phyloP scores from a whole-genome alignment of 2,113 vertebrate genomes.

The Phalacrocorax pelagicus region DNA sequence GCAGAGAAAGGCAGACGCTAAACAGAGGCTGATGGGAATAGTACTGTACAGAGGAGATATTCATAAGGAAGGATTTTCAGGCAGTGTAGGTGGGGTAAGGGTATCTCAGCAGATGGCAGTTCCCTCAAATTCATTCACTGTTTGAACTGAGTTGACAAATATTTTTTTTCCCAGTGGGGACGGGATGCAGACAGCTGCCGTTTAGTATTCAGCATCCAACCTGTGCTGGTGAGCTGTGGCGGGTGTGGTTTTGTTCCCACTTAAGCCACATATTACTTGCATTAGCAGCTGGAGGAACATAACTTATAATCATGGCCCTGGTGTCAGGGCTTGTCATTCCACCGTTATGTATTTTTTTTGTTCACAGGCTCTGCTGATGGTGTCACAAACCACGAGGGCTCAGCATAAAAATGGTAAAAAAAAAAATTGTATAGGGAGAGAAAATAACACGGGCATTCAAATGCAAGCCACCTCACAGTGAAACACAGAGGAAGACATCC shows the following conservation, averaged over 20 bases:
- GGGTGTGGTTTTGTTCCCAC: neutral
- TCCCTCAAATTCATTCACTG: conserved; percentile 6
- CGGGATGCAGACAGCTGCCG: neutral
- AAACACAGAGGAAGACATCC: neutral
- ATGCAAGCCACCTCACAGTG: neutral
- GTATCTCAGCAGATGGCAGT: conserved; percentile 4
- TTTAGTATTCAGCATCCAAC: neutral
- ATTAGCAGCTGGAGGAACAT: neutral
- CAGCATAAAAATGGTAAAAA: neutral
- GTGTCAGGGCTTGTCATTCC: neutral
- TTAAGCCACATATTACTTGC: neutral
- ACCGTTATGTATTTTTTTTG: neutral
- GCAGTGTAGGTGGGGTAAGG: neutral
- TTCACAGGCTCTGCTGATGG: neutral
- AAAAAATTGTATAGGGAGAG: neutral
- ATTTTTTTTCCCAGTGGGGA: neutral
- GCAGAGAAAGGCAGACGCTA: neutral
- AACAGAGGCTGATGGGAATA: neutral
- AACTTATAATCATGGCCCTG: neutral
- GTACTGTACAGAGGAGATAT: neutral
- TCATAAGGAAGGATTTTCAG: neutral
- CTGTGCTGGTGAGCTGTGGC: neutral
- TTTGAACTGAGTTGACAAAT: conserved; percentile 24
- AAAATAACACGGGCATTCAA: neutral
- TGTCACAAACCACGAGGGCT: neutral